These are phyloP conservation scores for Drosophila seguyi DNA, from an alignment of 1,140 invertebrate species.

Conservation along the genomic window DNA sequence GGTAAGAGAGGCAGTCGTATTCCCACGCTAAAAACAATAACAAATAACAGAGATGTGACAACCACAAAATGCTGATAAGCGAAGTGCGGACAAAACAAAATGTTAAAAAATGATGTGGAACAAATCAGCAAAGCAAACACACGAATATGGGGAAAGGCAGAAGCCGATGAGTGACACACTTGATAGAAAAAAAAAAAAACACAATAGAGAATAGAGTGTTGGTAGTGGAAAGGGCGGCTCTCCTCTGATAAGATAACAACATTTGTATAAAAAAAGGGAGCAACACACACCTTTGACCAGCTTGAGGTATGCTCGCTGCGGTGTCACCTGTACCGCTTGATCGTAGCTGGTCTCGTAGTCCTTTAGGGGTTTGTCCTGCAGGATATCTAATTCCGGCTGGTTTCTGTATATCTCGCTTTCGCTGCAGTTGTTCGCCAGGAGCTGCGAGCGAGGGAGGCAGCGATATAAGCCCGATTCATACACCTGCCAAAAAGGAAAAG, in stretches of 20 bases:
- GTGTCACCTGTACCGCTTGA: conserved; percentile 87
- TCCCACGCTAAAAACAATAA: conserved; percentile 45
- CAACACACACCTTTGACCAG: conserved; percentile 84
- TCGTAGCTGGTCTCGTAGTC: conserved; percentile 77
- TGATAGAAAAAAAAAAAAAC: not conserved
- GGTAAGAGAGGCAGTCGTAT: conserved; percentile 1
- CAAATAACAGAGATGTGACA: conserved; percentile 46
- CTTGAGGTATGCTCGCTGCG: conserved; percentile 87
- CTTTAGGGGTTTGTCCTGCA: conserved; percentile 76
- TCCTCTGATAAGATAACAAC: conserved; percentile 45
- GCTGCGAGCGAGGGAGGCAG: conserved; percentile 62
- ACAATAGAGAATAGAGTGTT: not conserved
- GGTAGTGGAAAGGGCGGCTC: not conserved
- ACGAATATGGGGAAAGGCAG: conserved; percentile 20
- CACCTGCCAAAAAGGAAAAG: conserved; percentile 29
- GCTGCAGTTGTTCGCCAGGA: conserved; percentile 62
- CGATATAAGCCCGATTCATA: conserved; percentile 57
- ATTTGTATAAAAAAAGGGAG: not conserved
- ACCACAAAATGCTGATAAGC: conserved; percentile 50
- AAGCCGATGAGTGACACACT: conserved; percentile 31
- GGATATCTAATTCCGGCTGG: conserved; percentile 61
- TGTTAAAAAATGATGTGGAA: conserved; percentile 66
- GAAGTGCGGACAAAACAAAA: conserved; percentile 34
- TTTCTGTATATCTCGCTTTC: conserved; percentile 71
- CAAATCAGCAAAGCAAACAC: conserved; percentile 70